Conservation (phyloP, 2,888 invertebrate species). For the Sericinus montela region DNA sequence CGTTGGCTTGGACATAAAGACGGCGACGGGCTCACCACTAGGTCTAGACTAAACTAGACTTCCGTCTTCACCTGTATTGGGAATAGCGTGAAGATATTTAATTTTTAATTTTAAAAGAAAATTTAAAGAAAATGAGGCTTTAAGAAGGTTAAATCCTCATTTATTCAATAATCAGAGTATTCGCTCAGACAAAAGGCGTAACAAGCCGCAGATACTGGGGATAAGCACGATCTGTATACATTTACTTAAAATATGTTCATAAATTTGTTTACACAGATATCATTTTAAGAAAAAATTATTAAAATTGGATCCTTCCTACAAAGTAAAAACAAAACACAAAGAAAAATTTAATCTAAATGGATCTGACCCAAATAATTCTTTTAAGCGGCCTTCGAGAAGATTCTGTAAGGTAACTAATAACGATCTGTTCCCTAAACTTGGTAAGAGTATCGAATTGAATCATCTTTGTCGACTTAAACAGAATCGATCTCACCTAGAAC, state of each 20-base stretch:
- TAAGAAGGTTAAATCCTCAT: too few relatives aligned
- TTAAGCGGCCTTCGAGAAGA: neutral
- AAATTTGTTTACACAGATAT: neutral
- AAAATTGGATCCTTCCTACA: too few relatives aligned
- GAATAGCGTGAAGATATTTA: too few relatives aligned
- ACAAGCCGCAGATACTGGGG: neutral
- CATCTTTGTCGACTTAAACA: conserved; percentile 65
- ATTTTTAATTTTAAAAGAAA: too few relatives aligned
- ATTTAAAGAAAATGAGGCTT: too few relatives aligned
- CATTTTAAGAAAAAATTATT: neutral
- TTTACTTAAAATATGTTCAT: neutral
- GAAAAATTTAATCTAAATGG: neutral
- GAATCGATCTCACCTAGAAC: conserved; percentile 70
- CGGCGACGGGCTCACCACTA: too few relatives aligned
- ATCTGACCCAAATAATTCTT: neutral
- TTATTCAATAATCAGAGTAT: too few relatives aligned
- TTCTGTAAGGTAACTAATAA: conserved; percentile 30
- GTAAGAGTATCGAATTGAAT: conserved; percentile 62
- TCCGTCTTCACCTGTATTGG: too few relatives aligned
- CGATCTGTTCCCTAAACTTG: conserved; percentile 37
- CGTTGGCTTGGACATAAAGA: too few relatives aligned
- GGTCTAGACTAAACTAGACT: too few relatives aligned
- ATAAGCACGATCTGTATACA: neutral
- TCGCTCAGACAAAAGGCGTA: neutral
- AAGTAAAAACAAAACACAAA: neutral